These are phyloP conservation scores for Lasioglossum vierecki DNA, from an alignment of 2,888 invertebrate species.

Conservation along the genomic window DNA sequence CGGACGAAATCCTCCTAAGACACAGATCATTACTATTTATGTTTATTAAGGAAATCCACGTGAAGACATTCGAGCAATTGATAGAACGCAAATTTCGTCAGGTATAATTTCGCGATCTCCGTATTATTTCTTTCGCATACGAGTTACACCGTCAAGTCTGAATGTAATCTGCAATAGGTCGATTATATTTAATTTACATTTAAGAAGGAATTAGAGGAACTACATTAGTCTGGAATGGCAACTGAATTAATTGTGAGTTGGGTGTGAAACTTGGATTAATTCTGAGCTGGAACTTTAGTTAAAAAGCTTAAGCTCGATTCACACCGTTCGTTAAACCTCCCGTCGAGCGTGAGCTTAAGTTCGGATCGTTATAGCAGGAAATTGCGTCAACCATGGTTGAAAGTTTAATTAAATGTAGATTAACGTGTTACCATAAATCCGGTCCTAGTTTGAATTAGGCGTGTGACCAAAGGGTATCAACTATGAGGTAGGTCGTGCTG, in stretches of 20 bases:
- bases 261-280: background rate
- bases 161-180: background rate
- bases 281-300: background rate
- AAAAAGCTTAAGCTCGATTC: background rate
- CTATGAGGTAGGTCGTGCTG: background rate
- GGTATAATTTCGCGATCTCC: background rate
- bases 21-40: background rate
- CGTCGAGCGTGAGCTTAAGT: background rate
- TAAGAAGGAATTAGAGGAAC: background rate
- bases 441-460: background rate
- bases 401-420: background rate
- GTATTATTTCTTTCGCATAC: background rate
- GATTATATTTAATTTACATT: background rate
- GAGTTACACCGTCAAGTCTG: background rate
- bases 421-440: background rate
- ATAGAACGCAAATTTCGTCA: background rate
- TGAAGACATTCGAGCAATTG: background rate
- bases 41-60: background rate
- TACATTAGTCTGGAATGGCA: background rate
- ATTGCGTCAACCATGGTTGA: background rate
- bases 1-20: constrained; percentile 1
- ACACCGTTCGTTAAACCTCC: background rate
- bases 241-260: background rate
- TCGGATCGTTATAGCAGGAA: background rate
- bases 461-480: background rate